These are phyloP conservation scores for Heterodera carotae DNA, from an alignment of 1,140 invertebrate genomes.

Conservation along the genomic window DNA sequence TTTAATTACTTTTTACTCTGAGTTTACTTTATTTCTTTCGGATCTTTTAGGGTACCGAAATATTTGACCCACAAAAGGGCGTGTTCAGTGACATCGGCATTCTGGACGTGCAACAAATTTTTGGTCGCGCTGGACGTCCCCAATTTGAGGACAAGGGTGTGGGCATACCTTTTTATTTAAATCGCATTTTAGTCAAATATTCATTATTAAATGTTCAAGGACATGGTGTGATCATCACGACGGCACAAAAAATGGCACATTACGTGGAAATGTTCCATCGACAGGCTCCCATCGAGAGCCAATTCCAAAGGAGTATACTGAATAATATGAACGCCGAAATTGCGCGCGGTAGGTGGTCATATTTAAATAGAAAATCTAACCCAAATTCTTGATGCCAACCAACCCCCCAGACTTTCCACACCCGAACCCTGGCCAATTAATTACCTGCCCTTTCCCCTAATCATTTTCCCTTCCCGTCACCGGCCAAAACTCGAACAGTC, in stretches of 20 bases:
- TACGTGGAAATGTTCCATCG: slow-evolving; percentile 91
- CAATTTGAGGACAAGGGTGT: slow-evolving; percentile 72
- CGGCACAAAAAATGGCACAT: slow-evolving; percentile 86
- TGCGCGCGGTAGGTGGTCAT: slow-evolving; percentile 52
- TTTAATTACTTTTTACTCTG: too few species aligned
- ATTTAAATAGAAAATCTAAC: too few species aligned
- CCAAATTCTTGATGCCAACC: too few species aligned
- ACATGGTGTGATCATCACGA: slow-evolving; percentile 92
- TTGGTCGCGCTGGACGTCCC: slow-evolving; percentile 92
- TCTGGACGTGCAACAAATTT: slow-evolving; percentile 97
- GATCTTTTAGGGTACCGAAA: slow-evolving; percentile 78
- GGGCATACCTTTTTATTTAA: neutral
- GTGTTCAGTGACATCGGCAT: slow-evolving; percentile 92
- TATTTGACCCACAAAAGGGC: slow-evolving; percentile 93
- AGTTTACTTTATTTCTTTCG: slow-evolving; percentile 67
- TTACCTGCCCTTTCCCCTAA: too few species aligned
- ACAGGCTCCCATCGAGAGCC: slow-evolving; percentile 96
- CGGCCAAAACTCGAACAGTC: too few species aligned
- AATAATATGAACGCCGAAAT: slow-evolving; percentile 99
- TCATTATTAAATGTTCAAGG: slow-evolving; percentile 68
- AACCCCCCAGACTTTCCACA: too few species aligned
- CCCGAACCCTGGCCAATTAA: too few species aligned
- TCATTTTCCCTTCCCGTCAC: too few species aligned
- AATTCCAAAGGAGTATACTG: slow-evolving; percentile 84
- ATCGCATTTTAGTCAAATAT: slow-evolving; percentile 1